These are phyloP conservation scores for Nomada ferruginata DNA, from an alignment of 2,888 invertebrate species.

Conservation along the genomic window DNA sequence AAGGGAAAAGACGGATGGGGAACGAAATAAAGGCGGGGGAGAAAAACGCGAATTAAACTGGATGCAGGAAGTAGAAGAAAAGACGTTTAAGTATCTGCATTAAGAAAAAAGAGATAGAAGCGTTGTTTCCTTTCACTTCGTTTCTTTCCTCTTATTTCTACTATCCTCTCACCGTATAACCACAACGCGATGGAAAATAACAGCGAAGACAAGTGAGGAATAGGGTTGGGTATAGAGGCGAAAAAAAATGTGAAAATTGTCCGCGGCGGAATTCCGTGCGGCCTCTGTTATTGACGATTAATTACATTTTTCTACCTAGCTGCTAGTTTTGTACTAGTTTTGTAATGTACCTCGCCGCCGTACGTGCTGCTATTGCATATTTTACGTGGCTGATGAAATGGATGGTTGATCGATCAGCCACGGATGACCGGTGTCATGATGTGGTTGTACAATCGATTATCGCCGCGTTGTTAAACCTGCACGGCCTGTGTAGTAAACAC, in stretches of 20 bases:
- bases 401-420: slow-evolving; percentile 71
- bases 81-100: slow-evolving; percentile 24
- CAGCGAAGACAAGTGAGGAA: slow-evolving; percentile 31
- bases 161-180: background rate
- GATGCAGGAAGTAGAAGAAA: background rate
- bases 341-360: slow-evolving; percentile 84
- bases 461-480: slow-evolving; percentile 52
- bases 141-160: background rate
- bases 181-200: slow-evolving; percentile 20
- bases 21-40: background rate
- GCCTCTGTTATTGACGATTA: slow-evolving; percentile 80
- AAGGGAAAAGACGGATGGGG: slow-evolving; percentile 42
- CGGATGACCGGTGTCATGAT: slow-evolving; percentile 54
- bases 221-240: slow-evolving; percentile 30
- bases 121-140: slow-evolving; percentile 7
- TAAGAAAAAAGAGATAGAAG: slow-evolving; percentile 5
- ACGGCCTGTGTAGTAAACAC: slow-evolving; percentile 70
- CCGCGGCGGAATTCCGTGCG: slow-evolving; percentile 80
- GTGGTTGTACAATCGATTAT: slow-evolving; percentile 52
- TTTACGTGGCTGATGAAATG: slow-evolving; percentile 80
- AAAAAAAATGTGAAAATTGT: slow-evolving; percentile 69
- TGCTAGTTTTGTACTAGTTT: slow-evolving; percentile 87
- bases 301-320: slow-evolving; percentile 86
- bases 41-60: background rate
- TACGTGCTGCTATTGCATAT: slow-evolving; percentile 82